Conservation (phyloP, 2,888 invertebrate genomes). For the Eupithecia exiguata region DNA sequence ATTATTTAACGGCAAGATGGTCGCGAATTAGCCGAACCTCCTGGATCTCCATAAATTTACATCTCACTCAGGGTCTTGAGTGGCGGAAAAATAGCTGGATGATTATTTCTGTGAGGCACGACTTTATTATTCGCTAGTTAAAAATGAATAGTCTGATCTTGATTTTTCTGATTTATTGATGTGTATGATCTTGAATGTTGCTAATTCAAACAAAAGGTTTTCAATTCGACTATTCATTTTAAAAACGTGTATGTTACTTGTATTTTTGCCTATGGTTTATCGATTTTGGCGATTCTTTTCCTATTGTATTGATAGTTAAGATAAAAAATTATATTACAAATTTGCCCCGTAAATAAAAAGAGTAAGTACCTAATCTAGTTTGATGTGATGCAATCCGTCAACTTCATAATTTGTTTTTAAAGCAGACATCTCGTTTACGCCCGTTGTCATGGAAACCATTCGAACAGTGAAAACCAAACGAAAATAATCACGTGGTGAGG, state of each 20-base stretch:
- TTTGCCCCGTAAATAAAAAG: too few relatives aligned
- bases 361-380: too few relatives aligned
- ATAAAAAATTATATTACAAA: too few relatives aligned
- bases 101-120: neutral
- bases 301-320: neutral
- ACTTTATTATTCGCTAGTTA: neutral
- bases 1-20: slow-evolving; percentile 59
- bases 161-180: neutral
- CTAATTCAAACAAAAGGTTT: neutral
- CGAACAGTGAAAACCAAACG: too few relatives aligned
- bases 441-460: too few relatives aligned
- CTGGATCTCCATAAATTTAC: slow-evolving; percentile 63
- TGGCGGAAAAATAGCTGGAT: slow-evolving; percentile 1
- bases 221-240: neutral
- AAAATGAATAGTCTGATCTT: neutral
- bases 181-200: neutral
- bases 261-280: neutral
- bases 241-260: too few relatives aligned
- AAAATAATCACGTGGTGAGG: too few relatives aligned
- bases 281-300: neutral
- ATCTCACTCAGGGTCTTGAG: slow-evolving; percentile 36
- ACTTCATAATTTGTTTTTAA: too few relatives aligned
- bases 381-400: too few relatives aligned
- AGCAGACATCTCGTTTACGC: too few relatives aligned
- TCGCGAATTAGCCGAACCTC: slow-evolving; percentile 61